A percentile compares a stretch with the other conserved stretches of the same genome.
Evolutionary conservation across 2,113 vertebrate genomes (phyloP).

Genomic region (Myanophis thanlyinensis): DNA sequence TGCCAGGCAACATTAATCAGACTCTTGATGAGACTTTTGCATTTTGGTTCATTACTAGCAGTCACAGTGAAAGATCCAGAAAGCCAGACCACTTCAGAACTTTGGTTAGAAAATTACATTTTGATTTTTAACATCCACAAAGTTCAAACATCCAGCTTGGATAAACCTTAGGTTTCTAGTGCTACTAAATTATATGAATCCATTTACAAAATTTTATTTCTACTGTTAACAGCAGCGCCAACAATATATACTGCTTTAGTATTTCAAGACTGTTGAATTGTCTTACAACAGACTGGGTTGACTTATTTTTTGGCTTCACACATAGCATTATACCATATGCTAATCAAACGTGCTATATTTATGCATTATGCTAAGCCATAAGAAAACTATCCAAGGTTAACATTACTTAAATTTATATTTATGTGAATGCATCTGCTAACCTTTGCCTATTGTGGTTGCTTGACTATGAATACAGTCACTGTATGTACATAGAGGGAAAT

Average conservation of each 20-base stretch:
- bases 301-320: background rate
- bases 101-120: background rate
- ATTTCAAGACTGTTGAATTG: background rate
- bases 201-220: background rate
- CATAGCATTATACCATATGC: background rate
- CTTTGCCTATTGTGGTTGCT: background rate
- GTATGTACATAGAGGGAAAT: background rate
- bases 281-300: background rate
- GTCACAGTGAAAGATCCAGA: background rate
- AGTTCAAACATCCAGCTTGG: background rate
- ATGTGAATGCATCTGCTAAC: background rate
- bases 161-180: background rate
- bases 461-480: background rate
- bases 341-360: background rate
- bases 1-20: background rate
- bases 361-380: background rate
- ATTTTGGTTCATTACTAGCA: background rate
- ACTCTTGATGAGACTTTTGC: background rate
- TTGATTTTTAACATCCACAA: background rate
- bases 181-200: background rate
- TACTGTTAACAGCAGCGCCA: background rate
- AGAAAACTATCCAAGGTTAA: background rate
- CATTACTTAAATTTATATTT: background rate
- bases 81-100: background rate
- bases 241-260: background rate